phyloP scores from a whole-genome alignment of 1,140 invertebrate genomes.

The Papilio xuthus region DNA sequence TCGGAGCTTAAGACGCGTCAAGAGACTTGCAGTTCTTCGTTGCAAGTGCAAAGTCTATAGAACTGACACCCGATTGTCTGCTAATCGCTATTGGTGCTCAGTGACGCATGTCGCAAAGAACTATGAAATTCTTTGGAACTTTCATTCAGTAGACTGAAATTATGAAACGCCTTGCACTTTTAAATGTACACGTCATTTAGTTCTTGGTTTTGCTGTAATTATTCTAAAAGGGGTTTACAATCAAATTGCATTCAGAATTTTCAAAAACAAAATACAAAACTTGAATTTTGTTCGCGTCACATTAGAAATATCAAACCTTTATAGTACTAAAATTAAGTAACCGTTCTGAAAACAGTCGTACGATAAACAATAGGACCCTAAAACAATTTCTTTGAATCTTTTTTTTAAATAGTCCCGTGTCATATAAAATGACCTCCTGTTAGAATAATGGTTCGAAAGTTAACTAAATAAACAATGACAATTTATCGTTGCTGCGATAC shows the following conservation, averaged over 20 bases:
- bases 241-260: too few species aligned
- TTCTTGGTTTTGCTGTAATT: neutral
- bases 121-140: neutral
- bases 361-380: too few species aligned
- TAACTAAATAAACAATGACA: conserved; percentile 20
- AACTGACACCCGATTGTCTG: conserved; percentile 15
- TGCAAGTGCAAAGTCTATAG: conserved; percentile 19
- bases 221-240: neutral
- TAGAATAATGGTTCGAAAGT: neutral
- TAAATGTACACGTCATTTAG: neutral
- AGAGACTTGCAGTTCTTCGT: conserved; percentile 4
- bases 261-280: too few species aligned
- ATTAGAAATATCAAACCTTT: too few species aligned
- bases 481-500: conserved; percentile 9
- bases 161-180: neutral
- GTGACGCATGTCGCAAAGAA: neutral
- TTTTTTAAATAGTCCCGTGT: neutral
- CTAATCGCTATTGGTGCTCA: conserved; percentile 25
- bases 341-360: too few species aligned
- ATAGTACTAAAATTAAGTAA: too few species aligned
- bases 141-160: neutral
- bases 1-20: conserved; percentile 1
- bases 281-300: too few species aligned
- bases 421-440: neutral
- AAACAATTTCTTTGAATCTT: neutral